These are phyloP conservation scores for Antechinus stuartii DNA, from an alignment of 2,113 vertebrate species.

Conservation along the genomic window DNA sequence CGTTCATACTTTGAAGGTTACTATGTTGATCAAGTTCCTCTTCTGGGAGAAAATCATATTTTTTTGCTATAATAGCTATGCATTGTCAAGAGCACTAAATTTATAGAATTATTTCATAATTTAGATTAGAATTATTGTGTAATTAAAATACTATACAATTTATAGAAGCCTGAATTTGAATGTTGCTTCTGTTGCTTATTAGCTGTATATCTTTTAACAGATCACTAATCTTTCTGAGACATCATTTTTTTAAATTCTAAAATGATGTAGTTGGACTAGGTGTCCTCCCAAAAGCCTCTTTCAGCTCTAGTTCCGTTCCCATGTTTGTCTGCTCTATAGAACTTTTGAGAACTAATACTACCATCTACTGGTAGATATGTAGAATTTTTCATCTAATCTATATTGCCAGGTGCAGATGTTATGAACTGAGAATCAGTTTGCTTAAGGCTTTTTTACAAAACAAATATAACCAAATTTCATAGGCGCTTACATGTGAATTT, in stretches of 20 bases:
- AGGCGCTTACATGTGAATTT: background rate
- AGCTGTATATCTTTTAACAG: background rate
- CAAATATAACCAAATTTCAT: slow-evolving; percentile 48
- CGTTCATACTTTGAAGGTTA: slow-evolving; percentile 21
- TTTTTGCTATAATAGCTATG: background rate
- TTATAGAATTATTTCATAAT: background rate
- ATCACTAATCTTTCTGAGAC: background rate
- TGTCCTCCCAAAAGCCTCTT: background rate
- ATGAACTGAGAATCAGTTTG: background rate
- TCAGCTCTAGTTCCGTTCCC: background rate
- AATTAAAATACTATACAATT: background rate
- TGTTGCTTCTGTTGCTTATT: background rate
- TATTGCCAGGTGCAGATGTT: background rate
- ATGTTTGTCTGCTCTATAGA: background rate
- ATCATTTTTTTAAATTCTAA: background rate
- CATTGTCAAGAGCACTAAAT: background rate
- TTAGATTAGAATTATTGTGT: background rate
- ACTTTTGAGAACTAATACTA: slow-evolving; percentile 61
- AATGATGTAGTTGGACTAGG: background rate
- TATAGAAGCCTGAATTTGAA: background rate
- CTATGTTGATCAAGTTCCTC: background rate
- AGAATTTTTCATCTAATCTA: background rate
- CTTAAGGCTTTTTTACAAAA: slow-evolving; percentile 33
- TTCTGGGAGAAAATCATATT: background rate
- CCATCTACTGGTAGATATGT: slow-evolving; percentile 65